Conservation (phyloP, 2,888 invertebrate genomes). For the Apamea epomidion region DNA sequence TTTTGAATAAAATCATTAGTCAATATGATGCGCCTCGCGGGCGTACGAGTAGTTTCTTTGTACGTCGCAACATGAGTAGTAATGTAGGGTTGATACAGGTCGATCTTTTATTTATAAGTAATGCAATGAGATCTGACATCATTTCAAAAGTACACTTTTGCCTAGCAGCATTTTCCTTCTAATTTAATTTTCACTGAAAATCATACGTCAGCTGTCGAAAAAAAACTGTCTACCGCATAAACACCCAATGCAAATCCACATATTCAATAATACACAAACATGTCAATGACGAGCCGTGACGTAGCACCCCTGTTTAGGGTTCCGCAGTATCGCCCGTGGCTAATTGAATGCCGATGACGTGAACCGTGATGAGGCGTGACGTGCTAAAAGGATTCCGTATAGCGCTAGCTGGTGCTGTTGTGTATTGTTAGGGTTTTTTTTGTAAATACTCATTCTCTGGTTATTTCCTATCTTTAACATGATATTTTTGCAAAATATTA, state of each 20-base stretch:
- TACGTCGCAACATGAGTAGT: no score
- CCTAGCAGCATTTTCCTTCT: background rate
- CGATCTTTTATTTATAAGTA: background rate
- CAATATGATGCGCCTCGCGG: no score
- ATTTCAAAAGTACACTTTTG: background rate
- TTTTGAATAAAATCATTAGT: no score
- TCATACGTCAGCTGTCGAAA: background rate
- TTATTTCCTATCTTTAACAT: no score
- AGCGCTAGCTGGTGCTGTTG: constrained; percentile 2
- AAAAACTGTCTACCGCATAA: background rate
- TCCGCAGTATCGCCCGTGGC: constrained; percentile 67
- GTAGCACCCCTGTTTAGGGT: constrained; percentile 62
- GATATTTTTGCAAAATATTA: background rate
- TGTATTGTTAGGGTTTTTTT: background rate
- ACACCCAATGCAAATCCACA: constrained; percentile 34
- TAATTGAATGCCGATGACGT: constrained; percentile 76
- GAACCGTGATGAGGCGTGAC: constrained; percentile 71
- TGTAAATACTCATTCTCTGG: background rate
- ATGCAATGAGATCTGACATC: no score
- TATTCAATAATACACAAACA: constrained; percentile 56
- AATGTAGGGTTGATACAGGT: no score
- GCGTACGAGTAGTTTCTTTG: no score
- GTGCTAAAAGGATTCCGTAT: constrained; percentile 66
- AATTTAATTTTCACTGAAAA: background rate
- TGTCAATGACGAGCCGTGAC: constrained; percentile 56